Conservation (phyloP, 2,888 invertebrate genomes). For the Mythimna ferrago region DNA sequence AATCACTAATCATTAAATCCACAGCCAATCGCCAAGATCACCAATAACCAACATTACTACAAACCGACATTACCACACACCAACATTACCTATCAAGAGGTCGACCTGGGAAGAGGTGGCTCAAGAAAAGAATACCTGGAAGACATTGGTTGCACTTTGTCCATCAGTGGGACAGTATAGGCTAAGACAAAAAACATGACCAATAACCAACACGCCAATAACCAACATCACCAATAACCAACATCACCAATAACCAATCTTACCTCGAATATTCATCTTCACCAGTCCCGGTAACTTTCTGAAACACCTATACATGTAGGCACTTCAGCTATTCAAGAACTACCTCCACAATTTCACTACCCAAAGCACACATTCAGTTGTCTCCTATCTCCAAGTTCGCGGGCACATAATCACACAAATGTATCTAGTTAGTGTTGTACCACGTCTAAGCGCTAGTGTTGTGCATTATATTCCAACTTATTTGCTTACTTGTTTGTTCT, state of each 20-base stretch:
- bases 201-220: neutral
- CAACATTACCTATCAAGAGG: no score
- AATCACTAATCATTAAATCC: neutral
- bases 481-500: slow-evolving; percentile 55
- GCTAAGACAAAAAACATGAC: neutral
- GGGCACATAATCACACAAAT: slow-evolving; percentile 36
- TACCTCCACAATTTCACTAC: neutral
- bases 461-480: slow-evolving; percentile 56
- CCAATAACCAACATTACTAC: neutral
- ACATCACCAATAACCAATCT: neutral
- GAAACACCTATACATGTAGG: neutral
- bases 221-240: neutral
- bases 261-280: neutral
- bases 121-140: no score
- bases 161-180: no score
- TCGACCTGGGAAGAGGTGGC: no score
- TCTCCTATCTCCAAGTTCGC: slow-evolving; percentile 38
- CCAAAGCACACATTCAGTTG: slow-evolving; percentile 16
- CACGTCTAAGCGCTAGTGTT: slow-evolving; percentile 45
- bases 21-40: neutral
- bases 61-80: no score
- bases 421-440: slow-evolving; percentile 46
- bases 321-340: neutral
- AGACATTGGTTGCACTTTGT: no score
- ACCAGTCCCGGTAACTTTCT: neutral